Conservation (phyloP, 35 echinoderm and acorn worm genomes). For the Lytechinus variegatus region DNA sequence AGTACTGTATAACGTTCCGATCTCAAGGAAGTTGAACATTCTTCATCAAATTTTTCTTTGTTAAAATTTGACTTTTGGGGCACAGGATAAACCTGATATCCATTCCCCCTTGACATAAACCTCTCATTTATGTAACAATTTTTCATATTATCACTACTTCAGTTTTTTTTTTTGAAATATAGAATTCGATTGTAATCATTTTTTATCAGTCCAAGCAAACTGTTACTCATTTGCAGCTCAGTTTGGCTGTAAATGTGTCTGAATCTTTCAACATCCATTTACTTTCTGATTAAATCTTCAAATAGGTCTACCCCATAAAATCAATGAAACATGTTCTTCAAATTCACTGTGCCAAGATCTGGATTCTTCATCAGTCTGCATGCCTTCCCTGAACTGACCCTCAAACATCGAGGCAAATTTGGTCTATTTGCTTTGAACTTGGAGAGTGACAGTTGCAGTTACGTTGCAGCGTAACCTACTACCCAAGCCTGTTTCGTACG, state of each 20-base stretch:
- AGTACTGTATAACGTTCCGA: too few relatives aligned
- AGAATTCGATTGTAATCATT: background rate
- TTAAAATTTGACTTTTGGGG: too few relatives aligned
- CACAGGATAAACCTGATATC: too few relatives aligned
- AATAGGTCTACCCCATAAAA: background rate
- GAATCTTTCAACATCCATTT: slow-evolving; percentile 4
- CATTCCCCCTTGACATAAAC: too few relatives aligned
- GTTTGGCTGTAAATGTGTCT: background rate
- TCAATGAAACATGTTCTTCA: background rate
- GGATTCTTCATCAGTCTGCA: background rate
- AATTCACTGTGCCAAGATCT: slow-evolving; percentile 1
- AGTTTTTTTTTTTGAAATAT: background rate
- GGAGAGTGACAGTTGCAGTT: background rate
- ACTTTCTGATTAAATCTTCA: slow-evolving; percentile 13
- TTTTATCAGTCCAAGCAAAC: background rate
- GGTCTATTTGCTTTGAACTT: slow-evolving; percentile 3
- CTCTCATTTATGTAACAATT: too few relatives aligned
- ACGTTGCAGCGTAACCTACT: background rate
- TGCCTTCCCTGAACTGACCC: background rate
- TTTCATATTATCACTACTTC: too few relatives aligned
- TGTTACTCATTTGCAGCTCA: background rate
- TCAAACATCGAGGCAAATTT: slow-evolving; percentile 4
- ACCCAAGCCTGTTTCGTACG: background rate
- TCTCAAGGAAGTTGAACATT: too few relatives aligned
- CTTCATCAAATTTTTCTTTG: too few relatives aligned